Percentiles rank a stretch among this genome's conserved stretches.
Conservation (phyloP, 2,797 vertebrate genomes). For the Nannoperca australis region DNA sequence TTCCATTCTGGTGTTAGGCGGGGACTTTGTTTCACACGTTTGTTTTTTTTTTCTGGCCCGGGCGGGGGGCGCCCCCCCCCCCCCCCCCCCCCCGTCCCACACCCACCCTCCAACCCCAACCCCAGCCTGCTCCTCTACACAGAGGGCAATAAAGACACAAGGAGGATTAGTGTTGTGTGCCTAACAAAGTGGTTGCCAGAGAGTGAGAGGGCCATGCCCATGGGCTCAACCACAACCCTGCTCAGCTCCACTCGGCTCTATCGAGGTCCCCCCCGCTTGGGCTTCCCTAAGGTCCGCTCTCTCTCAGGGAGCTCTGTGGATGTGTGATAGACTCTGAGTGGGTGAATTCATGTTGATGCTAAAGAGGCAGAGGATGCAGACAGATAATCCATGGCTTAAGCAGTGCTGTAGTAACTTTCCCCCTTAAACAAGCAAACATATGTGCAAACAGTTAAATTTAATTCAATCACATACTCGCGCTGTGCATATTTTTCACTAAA, state of each 20-base stretch:
- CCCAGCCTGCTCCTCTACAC: constrained; percentile 73
- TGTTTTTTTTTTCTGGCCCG: too few species aligned
- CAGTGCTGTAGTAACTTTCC: constrained; percentile 76
- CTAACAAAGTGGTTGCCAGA: constrained; percentile 84
- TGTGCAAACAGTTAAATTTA: constrained; percentile 81
- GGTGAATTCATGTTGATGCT: constrained; percentile 81
- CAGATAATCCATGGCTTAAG: constrained; percentile 84
- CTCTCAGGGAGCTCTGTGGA: constrained; percentile 83
- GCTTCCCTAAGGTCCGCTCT: constrained; percentile 80
- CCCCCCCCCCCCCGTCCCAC: constrained; percentile 16
- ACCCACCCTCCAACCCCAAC: constrained; percentile 49
- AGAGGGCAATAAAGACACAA: constrained; percentile 85
- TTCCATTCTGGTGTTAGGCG: too few species aligned
- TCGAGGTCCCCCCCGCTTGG: constrained; percentile 61
- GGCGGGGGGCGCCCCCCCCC: too few species aligned
- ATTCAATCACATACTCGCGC: constrained; percentile 70
- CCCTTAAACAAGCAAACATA: constrained; percentile 81
- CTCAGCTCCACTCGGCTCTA: constrained; percentile 59
- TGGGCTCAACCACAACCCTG: constrained; percentile 73
- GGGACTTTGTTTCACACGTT: too few species aligned
- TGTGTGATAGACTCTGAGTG: constrained; percentile 85
- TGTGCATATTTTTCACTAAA: constrained; percentile 59
- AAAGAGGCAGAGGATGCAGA: constrained; percentile 82
- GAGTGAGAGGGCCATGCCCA: constrained; percentile 83
- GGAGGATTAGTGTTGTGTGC: constrained; percentile 86